Conservation (phyloP, 2,797 vertebrate species). For the Halcyon badia region DNA sequence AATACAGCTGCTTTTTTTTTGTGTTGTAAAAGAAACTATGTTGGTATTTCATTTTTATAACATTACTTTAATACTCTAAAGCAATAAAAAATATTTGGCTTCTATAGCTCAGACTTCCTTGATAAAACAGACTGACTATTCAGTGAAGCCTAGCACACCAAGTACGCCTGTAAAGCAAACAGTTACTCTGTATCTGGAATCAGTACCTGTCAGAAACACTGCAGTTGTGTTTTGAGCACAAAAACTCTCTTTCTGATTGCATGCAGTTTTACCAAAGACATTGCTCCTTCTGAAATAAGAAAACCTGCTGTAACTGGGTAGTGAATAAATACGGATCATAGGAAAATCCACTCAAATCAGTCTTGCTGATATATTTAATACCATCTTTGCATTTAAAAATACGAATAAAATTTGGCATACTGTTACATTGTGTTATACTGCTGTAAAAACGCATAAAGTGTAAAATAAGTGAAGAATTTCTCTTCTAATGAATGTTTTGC, state of each 20-base stretch:
- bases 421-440: neutral
- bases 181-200: neutral
- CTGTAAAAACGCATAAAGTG: no score
- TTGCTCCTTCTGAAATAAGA: neutral
- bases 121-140: neutral
- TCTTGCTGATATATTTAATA: neutral
- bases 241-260: neutral
- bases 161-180: neutral
- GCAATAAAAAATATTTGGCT: neutral
- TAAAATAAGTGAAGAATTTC: neutral
- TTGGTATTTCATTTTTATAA: constrained; percentile 6
- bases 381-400: neutral
- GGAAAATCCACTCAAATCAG: neutral
- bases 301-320: neutral
- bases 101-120: neutral
- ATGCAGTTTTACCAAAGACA: neutral
- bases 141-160: neutral
- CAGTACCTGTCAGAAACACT: neutral
- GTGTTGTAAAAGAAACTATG: neutral
- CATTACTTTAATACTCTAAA: neutral
- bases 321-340: neutral
- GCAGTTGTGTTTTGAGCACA: neutral
- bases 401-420: neutral
- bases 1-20: constrained; percentile 4
- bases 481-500: neutral